Percentiles rank a stretch among this genome's conserved stretches.
These are phyloP conservation scores for Polymixis flavicincta DNA, from an alignment of 2,888 invertebrate species.

Conservation along the genomic window DNA sequence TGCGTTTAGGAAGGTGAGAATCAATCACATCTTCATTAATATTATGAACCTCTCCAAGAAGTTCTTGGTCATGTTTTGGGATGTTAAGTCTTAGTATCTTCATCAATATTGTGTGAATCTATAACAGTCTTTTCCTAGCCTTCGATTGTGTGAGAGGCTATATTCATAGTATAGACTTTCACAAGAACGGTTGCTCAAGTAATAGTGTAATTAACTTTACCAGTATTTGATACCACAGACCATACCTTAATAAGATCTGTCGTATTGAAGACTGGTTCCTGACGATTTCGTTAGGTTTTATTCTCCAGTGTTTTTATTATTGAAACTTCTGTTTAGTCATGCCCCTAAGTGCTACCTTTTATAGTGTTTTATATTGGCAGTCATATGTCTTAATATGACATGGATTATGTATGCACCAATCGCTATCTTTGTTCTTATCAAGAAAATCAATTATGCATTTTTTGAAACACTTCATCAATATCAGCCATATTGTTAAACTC, in stretches of 20 bases:
- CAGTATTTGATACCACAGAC: neutral
- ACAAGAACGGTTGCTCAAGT: neutral
- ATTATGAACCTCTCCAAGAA: neutral
- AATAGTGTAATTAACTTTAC: neutral
- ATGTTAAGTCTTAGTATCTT: no score
- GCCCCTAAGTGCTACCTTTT: neutral
- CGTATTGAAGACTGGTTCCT: no score
- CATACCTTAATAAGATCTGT: no score
- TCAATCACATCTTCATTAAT: neutral
- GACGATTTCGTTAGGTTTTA: no score
- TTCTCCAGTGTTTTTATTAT: neutral
- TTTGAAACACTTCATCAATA: neutral
- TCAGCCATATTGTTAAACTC: neutral
- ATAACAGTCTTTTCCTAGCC: neutral
- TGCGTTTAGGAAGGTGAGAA: constrained; percentile 92
- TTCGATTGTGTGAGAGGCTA: neutral
- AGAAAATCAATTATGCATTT: neutral
- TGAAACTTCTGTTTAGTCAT: neutral
- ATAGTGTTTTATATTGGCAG: neutral
- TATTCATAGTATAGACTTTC: no score
- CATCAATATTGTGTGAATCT: neutral
- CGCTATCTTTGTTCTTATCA: no score
- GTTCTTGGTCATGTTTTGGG: no score
- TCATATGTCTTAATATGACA: neutral
- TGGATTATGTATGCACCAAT: no score